phyloP scores from a whole-genome alignment of 2,113 vertebrate species.

The Phodopus roborovskii region DNA sequence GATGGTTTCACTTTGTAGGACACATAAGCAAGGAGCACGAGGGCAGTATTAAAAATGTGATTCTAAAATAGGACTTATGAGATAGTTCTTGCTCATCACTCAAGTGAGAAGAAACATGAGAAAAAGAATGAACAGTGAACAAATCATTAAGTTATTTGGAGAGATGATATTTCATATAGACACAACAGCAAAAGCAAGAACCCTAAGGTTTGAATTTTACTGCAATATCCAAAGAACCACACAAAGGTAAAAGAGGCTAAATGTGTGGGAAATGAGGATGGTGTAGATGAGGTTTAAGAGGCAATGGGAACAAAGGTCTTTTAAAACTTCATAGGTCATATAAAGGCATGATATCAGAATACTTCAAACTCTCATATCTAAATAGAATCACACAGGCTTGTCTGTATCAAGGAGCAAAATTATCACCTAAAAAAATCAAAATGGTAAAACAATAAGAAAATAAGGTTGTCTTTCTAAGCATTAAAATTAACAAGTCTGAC shows the following conservation, averaged over 20 bases:
- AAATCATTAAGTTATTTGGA: background rate
- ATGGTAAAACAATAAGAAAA: background rate
- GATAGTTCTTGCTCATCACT: background rate
- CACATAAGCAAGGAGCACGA: background rate
- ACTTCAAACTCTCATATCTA: background rate
- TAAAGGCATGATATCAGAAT: background rate
- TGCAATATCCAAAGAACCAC: background rate
- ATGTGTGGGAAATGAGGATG: fast-evolving
- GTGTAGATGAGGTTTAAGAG: background rate
- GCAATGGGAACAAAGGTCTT: no score
- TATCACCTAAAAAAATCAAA: background rate
- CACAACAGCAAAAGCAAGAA: background rate
- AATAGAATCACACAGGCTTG: background rate
- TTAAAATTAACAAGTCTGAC: background rate
- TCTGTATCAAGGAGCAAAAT: background rate
- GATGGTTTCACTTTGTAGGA: background rate
- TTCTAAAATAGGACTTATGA: background rate
- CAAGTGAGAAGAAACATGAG: background rate
- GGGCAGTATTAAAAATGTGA: background rate
- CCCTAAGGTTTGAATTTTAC: background rate
- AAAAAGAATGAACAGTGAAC: background rate
- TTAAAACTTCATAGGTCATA: background rate
- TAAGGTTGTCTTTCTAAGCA: background rate
- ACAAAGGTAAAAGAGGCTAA: background rate
- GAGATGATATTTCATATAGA: background rate